These are phyloP conservation scores for Oreonectes daqikongensis DNA, from an alignment of 2,797 vertebrate species.

Conservation along the genomic window DNA sequence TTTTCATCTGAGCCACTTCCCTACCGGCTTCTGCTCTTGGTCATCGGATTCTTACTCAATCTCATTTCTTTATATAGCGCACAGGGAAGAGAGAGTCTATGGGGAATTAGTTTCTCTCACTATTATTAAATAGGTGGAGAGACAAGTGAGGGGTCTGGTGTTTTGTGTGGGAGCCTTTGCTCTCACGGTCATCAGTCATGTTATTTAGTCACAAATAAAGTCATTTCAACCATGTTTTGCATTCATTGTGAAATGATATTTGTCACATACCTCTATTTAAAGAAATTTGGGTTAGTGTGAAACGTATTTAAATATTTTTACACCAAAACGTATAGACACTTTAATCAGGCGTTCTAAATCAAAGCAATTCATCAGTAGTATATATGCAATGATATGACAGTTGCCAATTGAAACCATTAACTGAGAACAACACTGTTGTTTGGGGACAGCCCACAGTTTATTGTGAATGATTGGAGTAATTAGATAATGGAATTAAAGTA, in stretches of 20 bases:
- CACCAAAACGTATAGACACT: background rate
- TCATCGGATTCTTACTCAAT: slow-evolving; percentile 78
- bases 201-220: background rate
- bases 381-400: slow-evolving; percentile 24
- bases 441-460: slow-evolving; percentile 65
- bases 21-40: slow-evolving; percentile 64
- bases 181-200: slow-evolving; percentile 32
- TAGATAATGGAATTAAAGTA: slow-evolving; percentile 81
- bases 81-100: slow-evolving; percentile 76
- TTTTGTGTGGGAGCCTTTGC: slow-evolving; percentile 14
- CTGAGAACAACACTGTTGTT: slow-evolving; percentile 61
- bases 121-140: slow-evolving; percentile 47
- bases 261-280: background rate
- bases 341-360: slow-evolving; percentile 19
- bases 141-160: slow-evolving; percentile 37
- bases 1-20: slow-evolving; percentile 59
- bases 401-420: slow-evolving; percentile 5
- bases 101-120: slow-evolving; percentile 62
- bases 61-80: slow-evolving; percentile 75
- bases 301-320: too few relatives aligned
- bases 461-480: slow-evolving; percentile 78
- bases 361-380: slow-evolving; percentile 25
- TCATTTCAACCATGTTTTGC: background rate
- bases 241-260: background rate
- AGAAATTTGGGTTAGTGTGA: too few relatives aligned